Percentiles rank a stretch among this genome's conserved stretches.
Evolutionary conservation across 2,113 vertebrate genomes (phyloP).

Genomic region (Erpornis zantholeuca): DNA sequence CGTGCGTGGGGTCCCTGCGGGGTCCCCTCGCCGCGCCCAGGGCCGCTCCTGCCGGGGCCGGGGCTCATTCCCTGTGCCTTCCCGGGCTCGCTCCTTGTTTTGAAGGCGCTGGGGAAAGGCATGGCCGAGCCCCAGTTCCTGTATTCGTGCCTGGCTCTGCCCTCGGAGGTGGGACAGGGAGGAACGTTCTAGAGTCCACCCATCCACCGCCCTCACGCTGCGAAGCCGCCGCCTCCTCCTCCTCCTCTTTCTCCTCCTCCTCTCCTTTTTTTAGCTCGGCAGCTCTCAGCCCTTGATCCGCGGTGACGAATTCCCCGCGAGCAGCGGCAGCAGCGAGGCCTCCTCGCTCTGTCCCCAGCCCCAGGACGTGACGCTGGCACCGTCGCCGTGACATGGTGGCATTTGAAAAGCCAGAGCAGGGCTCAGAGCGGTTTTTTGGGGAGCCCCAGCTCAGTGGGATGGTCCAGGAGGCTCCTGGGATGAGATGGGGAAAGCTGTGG

Average conservation of each 20-base stretch:
- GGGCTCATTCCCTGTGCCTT: neutral
- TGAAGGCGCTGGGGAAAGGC: neutral
- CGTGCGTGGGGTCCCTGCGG: rapidly evolving
- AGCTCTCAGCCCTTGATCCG: neutral
- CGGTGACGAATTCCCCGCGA: neutral
- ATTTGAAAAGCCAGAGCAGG: neutral
- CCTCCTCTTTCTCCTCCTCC: neutral
- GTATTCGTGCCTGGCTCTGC: constrained; percentile 16
- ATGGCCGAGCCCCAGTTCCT: neutral
- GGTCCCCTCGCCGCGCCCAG: rapidly evolving
- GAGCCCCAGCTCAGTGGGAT: neutral
- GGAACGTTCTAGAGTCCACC: constrained; percentile 40
- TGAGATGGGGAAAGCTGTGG: neutral
- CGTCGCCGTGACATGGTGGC: rapidly evolving
- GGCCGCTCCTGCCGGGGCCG: neutral
- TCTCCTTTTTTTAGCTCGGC: neutral
- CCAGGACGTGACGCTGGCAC: neutral
- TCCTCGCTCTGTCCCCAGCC: neutral
- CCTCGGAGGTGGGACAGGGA: constrained; percentile 27
- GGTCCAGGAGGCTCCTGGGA: neutral
- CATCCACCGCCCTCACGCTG: neutral
- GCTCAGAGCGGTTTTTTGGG: rapidly evolving
- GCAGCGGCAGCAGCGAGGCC: neutral
- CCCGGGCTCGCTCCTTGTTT: neutral
- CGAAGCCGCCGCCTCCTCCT: neutral